Base-by-base conservation (phyloP, 1,140 invertebrate species). In the Cherax destructor region DNA sequence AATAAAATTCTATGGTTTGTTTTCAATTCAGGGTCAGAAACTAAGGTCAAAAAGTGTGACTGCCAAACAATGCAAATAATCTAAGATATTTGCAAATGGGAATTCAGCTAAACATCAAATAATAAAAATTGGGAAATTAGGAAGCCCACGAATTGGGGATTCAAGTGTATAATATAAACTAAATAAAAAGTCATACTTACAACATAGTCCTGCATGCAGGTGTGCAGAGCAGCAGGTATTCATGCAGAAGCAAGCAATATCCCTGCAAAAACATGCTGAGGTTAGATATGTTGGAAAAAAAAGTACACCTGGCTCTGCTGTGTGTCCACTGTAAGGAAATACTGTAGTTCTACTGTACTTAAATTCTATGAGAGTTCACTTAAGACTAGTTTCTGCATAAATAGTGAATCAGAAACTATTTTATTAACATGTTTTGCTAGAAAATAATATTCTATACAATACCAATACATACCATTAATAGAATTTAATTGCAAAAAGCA, bases 171-270 rank as follows among this genome's bases (percentile, higher is more conserved):
- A 56, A 13, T 56, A 56, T 13, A 65, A 65, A 74, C n/a, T 9
- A 74, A 86, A 86, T 49, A 30, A 86, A 10, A 21, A 30, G 41
- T 16, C 30, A 56, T 88, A 89, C 87, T 89, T 83, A 89, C 87
- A 83, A 89, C 65, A 89, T 56, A 89, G 50, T 89, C 87, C 87
- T 89, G 87, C 79, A 83, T 52, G 80, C 87, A 89, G 69, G 49
- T 83, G 87, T 16, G 61, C 49, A 74, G 41, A 47, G 87, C 86
- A 81, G 77, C 79, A 89, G 87, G 86, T n/a, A 83, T 30, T 89
- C 87, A 89, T 89, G 87, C 87, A 89, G 87, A 89, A 89, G 87
- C 78, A 89, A 89, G 87, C 87, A 89, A 83, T 56, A 81, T 72
- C 87, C 87, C 83, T 89, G 87, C 87, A 89, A 89, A 83, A 56